Evolutionary conservation across 2,113 vertebrate species (phyloP).

Genomic region (Columba livia): DNA sequence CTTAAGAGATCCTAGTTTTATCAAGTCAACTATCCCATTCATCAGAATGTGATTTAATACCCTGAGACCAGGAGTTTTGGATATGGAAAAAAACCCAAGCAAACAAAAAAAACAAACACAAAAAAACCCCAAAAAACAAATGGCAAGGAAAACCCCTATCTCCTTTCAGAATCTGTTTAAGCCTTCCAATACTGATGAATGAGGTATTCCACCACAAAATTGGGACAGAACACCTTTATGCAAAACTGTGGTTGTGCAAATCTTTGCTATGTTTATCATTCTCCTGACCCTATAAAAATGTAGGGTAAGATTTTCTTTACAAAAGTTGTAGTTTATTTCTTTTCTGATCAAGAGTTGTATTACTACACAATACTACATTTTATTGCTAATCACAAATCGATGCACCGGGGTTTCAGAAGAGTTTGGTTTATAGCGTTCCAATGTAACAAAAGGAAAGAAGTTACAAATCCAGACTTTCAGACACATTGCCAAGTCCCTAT

Average conservation of each 20-base stretch:
- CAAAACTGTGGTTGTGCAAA: slow-evolving; percentile 41
- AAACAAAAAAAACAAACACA: background rate
- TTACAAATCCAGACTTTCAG: slow-evolving; percentile 75
- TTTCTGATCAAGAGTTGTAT: slow-evolving; percentile 70
- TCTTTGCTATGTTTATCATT: background rate
- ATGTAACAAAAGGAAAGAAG: slow-evolving; percentile 73
- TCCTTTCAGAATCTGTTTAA: background rate
- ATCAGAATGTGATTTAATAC: background rate
- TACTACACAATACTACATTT: slow-evolving; percentile 72
- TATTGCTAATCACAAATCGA: slow-evolving; percentile 79
- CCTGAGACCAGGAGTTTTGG: slow-evolving; percentile 10
- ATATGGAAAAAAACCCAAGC: background rate
- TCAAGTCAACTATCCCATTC: background rate
- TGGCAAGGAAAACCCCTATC: background rate
- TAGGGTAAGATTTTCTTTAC: slow-evolving; percentile 46
- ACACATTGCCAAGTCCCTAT: slow-evolving; percentile 66
- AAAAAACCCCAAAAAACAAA: background rate
- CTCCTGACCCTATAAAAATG: slow-evolving; percentile 49
- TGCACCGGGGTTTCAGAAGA: slow-evolving; percentile 76
- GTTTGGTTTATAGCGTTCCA: slow-evolving; percentile 81
- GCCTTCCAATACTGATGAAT: background rate
- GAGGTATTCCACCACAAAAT: background rate
- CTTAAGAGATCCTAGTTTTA: background rate
- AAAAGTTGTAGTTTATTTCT: slow-evolving; percentile 55
- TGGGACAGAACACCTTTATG: background rate